phyloP scores from a whole-genome alignment of 2,797 vertebrate genomes.

The Argyrosomus regius region DNA sequence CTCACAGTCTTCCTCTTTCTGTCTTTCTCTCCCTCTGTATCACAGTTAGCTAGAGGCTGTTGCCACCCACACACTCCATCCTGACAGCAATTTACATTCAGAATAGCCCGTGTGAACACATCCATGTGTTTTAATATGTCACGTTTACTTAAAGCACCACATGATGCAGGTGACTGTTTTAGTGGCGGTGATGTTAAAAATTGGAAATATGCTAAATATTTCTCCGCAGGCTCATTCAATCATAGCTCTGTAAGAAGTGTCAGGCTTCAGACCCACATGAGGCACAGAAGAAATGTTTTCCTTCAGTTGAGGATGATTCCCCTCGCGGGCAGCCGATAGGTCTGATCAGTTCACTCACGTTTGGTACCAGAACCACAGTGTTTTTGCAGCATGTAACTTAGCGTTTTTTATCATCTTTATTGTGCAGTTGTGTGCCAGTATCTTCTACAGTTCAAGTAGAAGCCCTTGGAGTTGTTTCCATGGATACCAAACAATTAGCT shows the following conservation, averaged over 20 bases:
- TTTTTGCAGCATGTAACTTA: conserved; percentile 27
- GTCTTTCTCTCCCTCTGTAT: conserved; percentile 76
- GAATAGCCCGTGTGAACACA: conserved; percentile 73
- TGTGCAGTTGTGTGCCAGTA: conserved; percentile 70
- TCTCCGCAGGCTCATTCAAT: conserved; percentile 19
- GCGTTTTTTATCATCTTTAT: conserved; percentile 63
- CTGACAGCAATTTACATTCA: conserved; percentile 85
- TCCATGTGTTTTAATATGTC: conserved; percentile 62
- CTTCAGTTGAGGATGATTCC: conserved; percentile 28
- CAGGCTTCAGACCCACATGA: conserved; percentile 16
- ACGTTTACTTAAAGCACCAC: conserved; percentile 57
- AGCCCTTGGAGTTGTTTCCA: conserved; percentile 91
- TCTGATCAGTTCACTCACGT: conserved; percentile 30
- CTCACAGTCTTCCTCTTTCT: conserved; percentile 77
- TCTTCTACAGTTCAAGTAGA: conserved; percentile 81
- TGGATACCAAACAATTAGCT: conserved; percentile 92
- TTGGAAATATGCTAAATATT: conserved; percentile 20
- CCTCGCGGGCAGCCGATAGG: background rate
- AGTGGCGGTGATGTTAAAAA: conserved; percentile 24
- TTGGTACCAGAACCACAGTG: conserved; percentile 19
- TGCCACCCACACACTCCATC: conserved; percentile 82
- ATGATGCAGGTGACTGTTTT: conserved; percentile 37
- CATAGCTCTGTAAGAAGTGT: conserved; percentile 13
- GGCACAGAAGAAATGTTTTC: conserved; percentile 29
- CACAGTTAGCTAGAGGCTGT: conserved; percentile 83